These are phyloP conservation scores for Volucella inflata DNA, from an alignment of 2,888 invertebrate genomes.

Conservation along the genomic window DNA sequence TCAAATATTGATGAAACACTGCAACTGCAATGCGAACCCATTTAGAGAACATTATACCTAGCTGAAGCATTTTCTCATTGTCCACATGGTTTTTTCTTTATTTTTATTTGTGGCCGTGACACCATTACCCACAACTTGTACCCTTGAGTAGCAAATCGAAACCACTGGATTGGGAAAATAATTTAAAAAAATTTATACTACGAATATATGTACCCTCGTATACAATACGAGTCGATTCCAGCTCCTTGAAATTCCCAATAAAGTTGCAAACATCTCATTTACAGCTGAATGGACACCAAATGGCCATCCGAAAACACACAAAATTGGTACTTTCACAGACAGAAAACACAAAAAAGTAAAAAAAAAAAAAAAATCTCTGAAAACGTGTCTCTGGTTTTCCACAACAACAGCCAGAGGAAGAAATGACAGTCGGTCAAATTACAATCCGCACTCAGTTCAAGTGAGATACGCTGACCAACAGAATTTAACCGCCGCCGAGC, in stretches of 20 bases:
- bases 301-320: conserved; percentile 71
- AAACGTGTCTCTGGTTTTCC: conserved; percentile 62
- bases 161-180: conserved; percentile 18
- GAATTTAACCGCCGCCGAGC: conserved; percentile 23
- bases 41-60: conserved; percentile 58
- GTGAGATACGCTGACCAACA: conserved; percentile 44
- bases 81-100: conserved; percentile 8
- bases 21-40: conserved; percentile 71
- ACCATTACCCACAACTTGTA: conserved; percentile 61
- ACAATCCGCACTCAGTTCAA: conserved; percentile 72
- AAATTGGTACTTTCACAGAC: conserved; percentile 67
- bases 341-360: neutral
- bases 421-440: conserved; percentile 76
- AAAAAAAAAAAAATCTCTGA: conserved; percentile 38
- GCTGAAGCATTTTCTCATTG: conserved; percentile 45
- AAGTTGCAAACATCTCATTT: conserved; percentile 75
- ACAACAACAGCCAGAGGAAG: conserved; percentile 61
- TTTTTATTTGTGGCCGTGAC: conserved; percentile 53
- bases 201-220: no score
- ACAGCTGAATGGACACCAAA: conserved; percentile 74
- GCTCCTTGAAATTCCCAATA: conserved; percentile 71
- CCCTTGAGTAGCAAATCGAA: conserved; percentile 66
- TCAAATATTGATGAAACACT: conserved; percentile 68
- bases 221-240: conserved; percentile 37
- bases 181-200: conserved; percentile 21